phyloP scores from a whole-genome alignment of 1,140 invertebrate genomes.

The Drosophila arawakana region DNA sequence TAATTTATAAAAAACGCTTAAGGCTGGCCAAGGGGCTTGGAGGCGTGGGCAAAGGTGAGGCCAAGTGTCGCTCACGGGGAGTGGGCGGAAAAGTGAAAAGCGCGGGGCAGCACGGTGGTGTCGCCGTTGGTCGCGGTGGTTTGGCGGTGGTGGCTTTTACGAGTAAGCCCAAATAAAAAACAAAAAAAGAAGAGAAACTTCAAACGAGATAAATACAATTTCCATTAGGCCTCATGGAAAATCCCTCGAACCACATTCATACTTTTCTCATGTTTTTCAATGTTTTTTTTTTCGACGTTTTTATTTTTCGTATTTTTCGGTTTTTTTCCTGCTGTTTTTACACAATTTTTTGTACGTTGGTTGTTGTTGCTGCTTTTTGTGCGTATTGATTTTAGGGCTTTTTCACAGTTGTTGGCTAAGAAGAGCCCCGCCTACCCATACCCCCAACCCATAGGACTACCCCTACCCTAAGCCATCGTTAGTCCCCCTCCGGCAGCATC shows the following conservation, averaged over 20 bases:
- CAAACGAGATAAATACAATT: slow-evolving; percentile 83
- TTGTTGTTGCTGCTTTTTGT: slow-evolving; percentile 45
- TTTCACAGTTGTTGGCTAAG: slow-evolving; percentile 71
- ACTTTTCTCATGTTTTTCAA: slow-evolving; percentile 58
- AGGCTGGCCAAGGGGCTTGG: slow-evolving; percentile 44
- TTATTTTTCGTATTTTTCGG: slow-evolving; percentile 29
- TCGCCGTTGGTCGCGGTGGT: slow-evolving; percentile 14
- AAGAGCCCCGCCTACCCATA: not conserved
- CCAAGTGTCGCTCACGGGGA: slow-evolving; percentile 64
- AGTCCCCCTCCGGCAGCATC: slow-evolving; percentile 22
- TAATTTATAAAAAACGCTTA: slow-evolving; percentile 82
- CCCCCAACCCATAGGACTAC: not conserved
- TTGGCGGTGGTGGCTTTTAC: slow-evolving; percentile 51
- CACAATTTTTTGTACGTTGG: slow-evolving; percentile 56
- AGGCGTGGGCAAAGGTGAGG: slow-evolving; percentile 62
- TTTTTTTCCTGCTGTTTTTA: slow-evolving; percentile 29
- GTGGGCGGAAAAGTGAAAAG: slow-evolving; percentile 8
- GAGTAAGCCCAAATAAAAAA: slow-evolving; percentile 21
- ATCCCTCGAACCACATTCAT: slow-evolving; percentile 78
- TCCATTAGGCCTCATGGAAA: slow-evolving; percentile 77
- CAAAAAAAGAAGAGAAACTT: slow-evolving; percentile 45
- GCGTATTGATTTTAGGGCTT: slow-evolving; percentile 81
- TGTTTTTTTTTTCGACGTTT: slow-evolving; percentile 9
- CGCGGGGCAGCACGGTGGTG: slow-evolving; percentile 36
- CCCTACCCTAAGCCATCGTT: slow-evolving; percentile 8